Base-by-base conservation (phyloP, 2,113 vertebrate species). In the Setophaga petechia region DNA sequence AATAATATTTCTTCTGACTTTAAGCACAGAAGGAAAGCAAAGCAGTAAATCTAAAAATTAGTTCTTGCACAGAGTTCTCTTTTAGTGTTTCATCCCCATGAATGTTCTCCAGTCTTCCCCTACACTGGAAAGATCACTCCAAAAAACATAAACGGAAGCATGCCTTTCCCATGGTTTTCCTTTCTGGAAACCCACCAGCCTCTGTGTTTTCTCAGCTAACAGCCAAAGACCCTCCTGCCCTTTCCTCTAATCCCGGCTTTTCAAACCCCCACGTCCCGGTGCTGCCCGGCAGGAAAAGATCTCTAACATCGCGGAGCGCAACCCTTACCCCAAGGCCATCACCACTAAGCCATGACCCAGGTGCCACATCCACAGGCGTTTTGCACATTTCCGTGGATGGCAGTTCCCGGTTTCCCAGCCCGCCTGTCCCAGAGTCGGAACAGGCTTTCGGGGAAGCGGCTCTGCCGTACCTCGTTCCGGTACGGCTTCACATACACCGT, bases 401-500 rank as follows among this genome's bases (percentile, higher is more conserved):
- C 52, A 21, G 35, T 20, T 24, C 33, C 51, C 20, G 2, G 4
- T 1, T 25, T 55, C 57, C 66, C 44, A 8, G 55, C 23, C 7
- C 57, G 84, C 49, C 84, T 2, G 41, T 4, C 27, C 58, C 76
- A 3, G 6, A 37, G 22, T 52, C 44, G 0, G 27, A 0, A 3
- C 59, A 12, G 51, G 67, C 30, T 8, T 3, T 10, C 17, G 24
- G 25, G 1, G 41, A 11, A 8, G 66, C 49, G 43, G 59, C 61
- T 21, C 23, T 2, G 61, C 62, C 0, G 12, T 89, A 89, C 99
- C 99, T 99, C 99, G 76, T 99, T 99, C 63, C 98, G 98, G 93
- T 99, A 99, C 1, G 99, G 99, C 93, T 99, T 99, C 52, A 99
- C 99, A 17, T 99, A 99, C 5, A 99, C 99, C 28, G 99, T 99